Evolutionary conservation across 37 sponge, comb jelly and placozoan genomes (phyloP), one percentile per base, ranked within the genome.

Genomic region (Chondrilla cf. caribensis): DNA sequence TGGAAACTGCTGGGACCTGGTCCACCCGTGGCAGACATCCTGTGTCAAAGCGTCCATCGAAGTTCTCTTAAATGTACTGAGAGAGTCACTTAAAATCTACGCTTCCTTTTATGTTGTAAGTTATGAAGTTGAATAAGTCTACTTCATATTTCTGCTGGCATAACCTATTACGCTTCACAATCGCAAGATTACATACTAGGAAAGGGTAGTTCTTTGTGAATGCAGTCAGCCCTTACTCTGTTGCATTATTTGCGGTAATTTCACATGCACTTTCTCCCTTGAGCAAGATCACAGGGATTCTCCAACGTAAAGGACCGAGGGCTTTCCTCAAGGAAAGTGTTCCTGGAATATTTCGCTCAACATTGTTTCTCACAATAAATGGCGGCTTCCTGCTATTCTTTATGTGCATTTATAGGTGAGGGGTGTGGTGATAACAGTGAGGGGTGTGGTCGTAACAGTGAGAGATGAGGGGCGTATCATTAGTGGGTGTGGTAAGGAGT

Each of bases 21-120:
- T 83, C 0, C 90, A 90, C 84, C 83, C 90, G 22, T 90, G 90
- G 90, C 36, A 51, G 29, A 64, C 83, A 7, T 83, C 86, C 25
- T 90, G 90, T 58, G 29, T 73, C 29, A 47, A 75, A 67, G 54
- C 73, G n/a, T 26, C 54, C 21, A 21, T 36, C n/a, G 90, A 86
- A 43, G 19, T 86, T 18, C 54, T 86, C 58, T 4, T 26, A 18
- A 42, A 31, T 32, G 76, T 78, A 7, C 38, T 73, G 41, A 54
- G 2, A 21, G 75, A 41, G 25, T 86, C 82, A 24, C 1, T 83
- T 1, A 90, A 90, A 44, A 29, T 90, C 57, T 90, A 90, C 72
- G 26, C 43, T n/a, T 81, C 84, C 9, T 80, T 90, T 14, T 86
- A 86, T 65, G 38, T 82, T 65, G 90, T 90, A 31, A 78, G 84